A percentile compares a stretch with the other conserved stretches of the same genome.
Conservation (phyloP, 1,140 invertebrate species). For the Episyrphus balteatus region DNA sequence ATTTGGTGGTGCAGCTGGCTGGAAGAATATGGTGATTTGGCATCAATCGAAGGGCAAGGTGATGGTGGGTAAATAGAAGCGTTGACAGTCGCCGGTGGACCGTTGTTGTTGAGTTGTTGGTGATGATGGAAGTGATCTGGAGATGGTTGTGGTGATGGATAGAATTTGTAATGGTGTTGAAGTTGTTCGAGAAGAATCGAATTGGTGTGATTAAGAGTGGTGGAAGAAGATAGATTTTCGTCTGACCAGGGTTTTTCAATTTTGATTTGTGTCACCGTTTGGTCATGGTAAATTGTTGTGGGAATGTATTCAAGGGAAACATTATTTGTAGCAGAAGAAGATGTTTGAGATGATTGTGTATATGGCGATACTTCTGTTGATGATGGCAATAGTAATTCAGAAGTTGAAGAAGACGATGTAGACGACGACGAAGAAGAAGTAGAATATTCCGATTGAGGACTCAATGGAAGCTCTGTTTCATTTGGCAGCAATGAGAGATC, state of each 20-base stretch:
- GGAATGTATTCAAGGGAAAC: slow-evolving; percentile 1
- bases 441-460: background rate
- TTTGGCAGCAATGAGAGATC: slow-evolving; percentile 63
- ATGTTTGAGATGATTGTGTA: too few relatives aligned
- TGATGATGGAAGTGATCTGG: slow-evolving; percentile 12
- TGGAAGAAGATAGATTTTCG: slow-evolving; percentile 2
- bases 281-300: slow-evolving; percentile 2
- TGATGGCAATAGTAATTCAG: background rate
- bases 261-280: slow-evolving; percentile 29
- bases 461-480: slow-evolving; percentile 38
- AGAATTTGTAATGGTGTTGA: slow-evolving; percentile 25
- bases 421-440: too few relatives aligned
- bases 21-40: background rate
- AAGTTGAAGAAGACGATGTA: background rate
- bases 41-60: slow-evolving; percentile 31
- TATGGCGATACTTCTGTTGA: background rate
- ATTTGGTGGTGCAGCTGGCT: slow-evolving; percentile 7
- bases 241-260: slow-evolving; percentile 26
- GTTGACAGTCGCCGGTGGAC: background rate
- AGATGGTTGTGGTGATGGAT: slow-evolving; percentile 32
- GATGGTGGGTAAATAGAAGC: slow-evolving; percentile 10
- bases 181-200: too few relatives aligned
- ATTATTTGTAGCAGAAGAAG: background rate
- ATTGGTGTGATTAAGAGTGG: background rate
- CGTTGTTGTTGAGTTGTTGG: background rate